Evolutionary conservation across 2,888 invertebrate species (phyloP).

Genomic region (Choreutis nemorana): DNA sequence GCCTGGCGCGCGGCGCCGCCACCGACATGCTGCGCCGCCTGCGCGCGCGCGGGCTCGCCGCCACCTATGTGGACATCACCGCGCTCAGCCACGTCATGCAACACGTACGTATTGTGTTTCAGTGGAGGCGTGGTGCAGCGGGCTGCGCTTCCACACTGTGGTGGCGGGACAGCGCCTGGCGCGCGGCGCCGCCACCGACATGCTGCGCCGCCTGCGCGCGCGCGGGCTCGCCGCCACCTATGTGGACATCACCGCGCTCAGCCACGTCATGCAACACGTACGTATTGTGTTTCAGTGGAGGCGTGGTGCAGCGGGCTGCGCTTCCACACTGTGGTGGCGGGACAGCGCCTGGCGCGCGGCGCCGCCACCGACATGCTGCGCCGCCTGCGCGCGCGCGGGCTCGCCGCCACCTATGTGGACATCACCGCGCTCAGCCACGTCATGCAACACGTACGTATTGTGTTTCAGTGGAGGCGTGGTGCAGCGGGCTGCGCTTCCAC

Average conservation of each 20-base stretch:
- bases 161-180: conserved; percentile 87
- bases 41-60: conserved; percentile 73
- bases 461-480: conserved; percentile 78
- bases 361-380: conserved; percentile 82
- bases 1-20: conserved; percentile 77
- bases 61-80: conserved; percentile 82
- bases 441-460: too few species aligned
- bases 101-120: too few species aligned
- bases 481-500: conserved; percentile 71
- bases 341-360: neutral
- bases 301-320: neutral
- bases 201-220: conserved; percentile 75
- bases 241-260: conserved; percentile 80
- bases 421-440: conserved; percentile 83
- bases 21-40: conserved; percentile 78
- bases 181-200: conserved; percentile 75
- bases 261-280: conserved; percentile 72
- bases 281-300: neutral
- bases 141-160: conserved; percentile 76
- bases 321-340: neutral
- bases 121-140: conserved; percentile 74
- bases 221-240: conserved; percentile 81
- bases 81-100: conserved; percentile 84
- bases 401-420: conserved; percentile 81
- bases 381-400: conserved; percentile 72